Evolutionary conservation across 2,113 vertebrate genomes (phyloP).

Genomic region (Falco punctatus): DNA sequence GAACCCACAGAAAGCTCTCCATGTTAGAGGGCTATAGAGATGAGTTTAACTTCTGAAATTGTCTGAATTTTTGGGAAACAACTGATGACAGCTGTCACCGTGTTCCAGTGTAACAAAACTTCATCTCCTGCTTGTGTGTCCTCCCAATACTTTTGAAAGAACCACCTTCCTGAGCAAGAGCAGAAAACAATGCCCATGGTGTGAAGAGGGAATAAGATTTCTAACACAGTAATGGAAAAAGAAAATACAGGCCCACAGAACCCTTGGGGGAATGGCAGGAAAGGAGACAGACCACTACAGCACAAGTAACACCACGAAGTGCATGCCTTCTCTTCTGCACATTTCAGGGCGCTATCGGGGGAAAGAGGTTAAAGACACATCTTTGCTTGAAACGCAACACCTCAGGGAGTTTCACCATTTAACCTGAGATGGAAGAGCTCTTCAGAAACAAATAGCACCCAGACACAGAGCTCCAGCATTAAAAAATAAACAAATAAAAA

Average conservation of each 20-base stretch:
- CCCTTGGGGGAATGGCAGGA: not conserved
- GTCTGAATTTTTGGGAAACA: not conserved
- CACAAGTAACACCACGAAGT: rapidly evolving
- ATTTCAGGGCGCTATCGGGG: rapidly evolving
- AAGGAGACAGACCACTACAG: not conserved
- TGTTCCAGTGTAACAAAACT: not conserved
- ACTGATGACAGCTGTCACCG: not conserved
- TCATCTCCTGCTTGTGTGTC: not conserved
- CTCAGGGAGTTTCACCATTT: not conserved
- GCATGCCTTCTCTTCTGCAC: not conserved
- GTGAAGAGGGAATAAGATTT: not conserved
- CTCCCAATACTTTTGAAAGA: not conserved
- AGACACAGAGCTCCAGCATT: not conserved
- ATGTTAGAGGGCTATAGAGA: not conserved
- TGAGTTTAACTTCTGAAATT: not conserved
- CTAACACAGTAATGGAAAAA: rapidly evolving
- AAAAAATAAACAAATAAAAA: not conserved
- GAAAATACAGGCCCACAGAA: not conserved
- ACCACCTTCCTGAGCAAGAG: not conserved
- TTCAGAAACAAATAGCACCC: not conserved
- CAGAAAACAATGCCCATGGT: rapidly evolving
- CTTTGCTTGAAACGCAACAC: not conserved
- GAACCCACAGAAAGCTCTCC: not conserved
- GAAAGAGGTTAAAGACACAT: not conserved
- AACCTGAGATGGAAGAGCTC: not conserved